A percentile compares a stretch with the other conserved stretches of the same genome.
Conservation (phyloP, 35 echinoderm and acorn worm genomes). For the Apostichopus japonicus region DNA sequence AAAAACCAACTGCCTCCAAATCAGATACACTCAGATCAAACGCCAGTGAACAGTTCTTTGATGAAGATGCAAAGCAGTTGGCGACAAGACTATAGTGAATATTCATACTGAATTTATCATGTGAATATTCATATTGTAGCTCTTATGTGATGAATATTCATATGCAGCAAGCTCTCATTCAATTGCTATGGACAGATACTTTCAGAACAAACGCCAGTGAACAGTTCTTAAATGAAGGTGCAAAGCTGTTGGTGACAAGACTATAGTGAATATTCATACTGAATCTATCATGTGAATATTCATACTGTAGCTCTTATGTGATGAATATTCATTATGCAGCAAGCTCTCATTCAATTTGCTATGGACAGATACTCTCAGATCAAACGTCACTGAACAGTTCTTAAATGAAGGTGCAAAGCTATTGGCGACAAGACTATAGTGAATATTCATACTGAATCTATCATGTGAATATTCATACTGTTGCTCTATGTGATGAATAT, state of each 20-base stretch:
- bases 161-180: no score
- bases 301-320: no score
- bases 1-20: not conserved
- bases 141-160: no score
- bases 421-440: conserved; percentile 12
- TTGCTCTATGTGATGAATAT: no score
- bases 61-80: not conserved
- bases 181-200: not conserved
- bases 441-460: not conserved
- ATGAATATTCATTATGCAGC: no score
- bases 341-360: no score
- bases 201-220: conserved; percentile 6
- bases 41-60: conserved; percentile 36
- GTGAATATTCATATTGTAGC: not conserved
- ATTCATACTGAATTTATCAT: not conserved
- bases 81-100: conserved; percentile 29
- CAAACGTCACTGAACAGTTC: conserved; percentile 6
- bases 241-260: not conserved
- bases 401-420: not conserved
- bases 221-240: not conserved
- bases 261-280: not conserved
- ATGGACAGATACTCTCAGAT: conserved; percentile 12
- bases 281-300: not conserved
- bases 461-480: not conserved
- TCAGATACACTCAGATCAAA: conserved; percentile 25